Evolutionary conservation across 1,140 invertebrate genomes (phyloP), one percentile per base, ranked within the genome.

Genomic region (Mylabris phalerata): DNA sequence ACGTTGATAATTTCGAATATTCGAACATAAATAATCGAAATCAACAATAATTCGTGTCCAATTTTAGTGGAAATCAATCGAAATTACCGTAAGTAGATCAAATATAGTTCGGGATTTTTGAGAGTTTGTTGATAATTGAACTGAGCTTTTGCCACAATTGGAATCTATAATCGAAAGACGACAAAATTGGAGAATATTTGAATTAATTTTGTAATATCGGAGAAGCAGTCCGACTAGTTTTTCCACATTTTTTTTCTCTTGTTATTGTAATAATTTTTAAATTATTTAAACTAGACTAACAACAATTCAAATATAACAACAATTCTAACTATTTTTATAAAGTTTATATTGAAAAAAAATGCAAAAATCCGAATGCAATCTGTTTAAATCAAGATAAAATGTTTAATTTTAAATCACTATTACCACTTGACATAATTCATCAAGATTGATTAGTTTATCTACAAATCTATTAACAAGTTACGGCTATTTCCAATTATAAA

Each of bases 1-100:
- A 43, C 42, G 46, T 54, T 45, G 26, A 45, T 54, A 45, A n/a
- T 44, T 13, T 42, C 43, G 43, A 50, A 24, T 43, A 27, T 51
- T 24, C 3, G 39, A 32, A 2, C 2, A 25, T 41, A 2, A 50
- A 50, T 39, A 11, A 50, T 39, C 24, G 2, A 38, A 19, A 43
- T 19, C 19, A 19, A 19, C 19, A 2, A 19, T 19, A 19, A 19
- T 19, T 19, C 19, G 25, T 11, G 13, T 11, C 39, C 32, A 39
- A 50, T 45, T 32, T 54, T 54, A 46, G 27, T 42, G 51, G 19
- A 19, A 19, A 19, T 19, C 1, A 19, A 19, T 19, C 19, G 19
- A 11, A 13, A 27, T 27, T 4, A 11, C 46, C 43, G 51, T 54
- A 32, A 46, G 51, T 44, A 6, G 3, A 19, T 19, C 19, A 2